Evolutionary conservation across 1,140 invertebrate species (phyloP), one percentile per base, ranked within the genome.

Genomic region (Ceratosolen fusciceps): DNA sequence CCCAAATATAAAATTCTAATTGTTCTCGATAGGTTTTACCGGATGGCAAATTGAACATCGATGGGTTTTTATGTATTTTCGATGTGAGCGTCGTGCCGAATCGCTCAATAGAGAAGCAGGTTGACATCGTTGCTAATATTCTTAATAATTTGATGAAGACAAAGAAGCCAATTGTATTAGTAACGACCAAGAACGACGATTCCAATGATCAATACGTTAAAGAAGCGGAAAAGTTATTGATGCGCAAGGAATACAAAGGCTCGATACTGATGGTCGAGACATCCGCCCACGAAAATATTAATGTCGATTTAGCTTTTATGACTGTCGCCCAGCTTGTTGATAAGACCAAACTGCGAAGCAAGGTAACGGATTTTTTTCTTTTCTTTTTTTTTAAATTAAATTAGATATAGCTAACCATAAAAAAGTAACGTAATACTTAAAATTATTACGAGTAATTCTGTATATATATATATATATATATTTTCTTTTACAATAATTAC

Each of bases 141-240:
- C 91, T 98, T 34, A 96, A 94, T 83, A 97, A 95, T 90, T 92
- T 97, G 76, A 87, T 96, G 37, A 97, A 97, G 89, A 95, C 96
- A 7, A 99, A 99, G 88, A 99, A 99, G 87, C 98, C 98, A 0
- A 93, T 99, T 37, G 96, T 99, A 4, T 88, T 99, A 81, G 97
- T 97, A 0, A 98, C 98, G 3, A 98, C 98, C 3, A 99, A 99
- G 92, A 97, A 98, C 88, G 98, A 99, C 87, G 97, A 98, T 87
- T 95, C 95, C 0, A 96, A 95, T 88, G 96, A 98, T 84, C 92
- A 94, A 60, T 97, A 96, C 81, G 93, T 98, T 0, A 93, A 95
- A 65, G 98, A 99, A 89, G 96, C 95, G 0, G 97, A 98, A 85
- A 95, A 95, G 85, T 91, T 99, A 60, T 92, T 97, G 1, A 94